Base-by-base conservation (phyloP, 1,140 invertebrate species). In the Megalonaias nervosa region DNA sequence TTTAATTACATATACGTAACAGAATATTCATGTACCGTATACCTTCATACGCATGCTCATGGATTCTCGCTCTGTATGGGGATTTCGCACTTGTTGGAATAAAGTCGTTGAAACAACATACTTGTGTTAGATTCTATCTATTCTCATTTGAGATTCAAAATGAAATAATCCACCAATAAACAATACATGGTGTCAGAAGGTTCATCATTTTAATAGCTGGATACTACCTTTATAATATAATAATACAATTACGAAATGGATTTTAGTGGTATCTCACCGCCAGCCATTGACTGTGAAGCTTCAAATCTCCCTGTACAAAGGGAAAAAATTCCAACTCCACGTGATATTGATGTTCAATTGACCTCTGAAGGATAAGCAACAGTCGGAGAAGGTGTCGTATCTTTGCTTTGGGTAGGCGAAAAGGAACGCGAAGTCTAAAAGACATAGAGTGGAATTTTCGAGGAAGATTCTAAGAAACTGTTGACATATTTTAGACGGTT, bases 401-500 rank as follows among this genome's bases (percentile, higher is more conserved):
- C 64, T 65, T 31, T 65, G 15, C 26, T 65, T 0, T 65, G 64
- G 64, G 64, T 65, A n/a, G 64, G 64, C 14, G 64, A 65, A 31
- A 65, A 65, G 21, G 64, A 2, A 16, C 11, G 1, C 15, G 65
- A 74, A n/a, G 55, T 74, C 12, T 58, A 74, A 23, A 23, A n/a
- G 16, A 74, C 55, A 17, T 74, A 57, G 72, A 71, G 12, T 38
- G 61, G 31, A 19, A 71, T 71, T 11, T 5, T 4, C 17, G 67
- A 65, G n/a, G 60, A 56, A 26, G 68, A 76, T 48, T 23, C 31
- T 38, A 76, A 76, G 31, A 76, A 71, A n/a, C 15, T 71, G 12
- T 21, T 68, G 17, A 74, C 61, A n/a, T 75, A 75, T 60, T 80
- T 59, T 31, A 58, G 57, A 17, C 48, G 56, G 23, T 75, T 80